phyloP scores from a whole-genome alignment of 2,797 vertebrate species.

The Amblyopsis hoosieri region DNA sequence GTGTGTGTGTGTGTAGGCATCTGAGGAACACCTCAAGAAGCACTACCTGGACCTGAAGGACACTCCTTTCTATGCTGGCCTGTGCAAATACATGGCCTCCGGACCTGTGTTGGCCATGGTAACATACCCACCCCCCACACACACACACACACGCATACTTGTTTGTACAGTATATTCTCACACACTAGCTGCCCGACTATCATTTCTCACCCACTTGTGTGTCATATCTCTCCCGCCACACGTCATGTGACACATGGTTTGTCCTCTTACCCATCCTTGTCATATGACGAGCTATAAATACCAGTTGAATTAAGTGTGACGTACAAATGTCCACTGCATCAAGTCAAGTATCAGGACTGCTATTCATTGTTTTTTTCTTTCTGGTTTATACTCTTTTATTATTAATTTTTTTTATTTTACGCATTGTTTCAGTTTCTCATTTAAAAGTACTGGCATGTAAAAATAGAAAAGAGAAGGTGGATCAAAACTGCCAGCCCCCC shows the following conservation, averaged over 20 bases:
- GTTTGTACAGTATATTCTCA: no score
- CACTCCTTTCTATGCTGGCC: constrained; percentile 85
- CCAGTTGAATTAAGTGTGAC: no score
- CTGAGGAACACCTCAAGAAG: constrained; percentile 85
- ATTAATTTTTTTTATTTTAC: no score
- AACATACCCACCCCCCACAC: constrained; percentile 36
- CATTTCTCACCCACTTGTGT: not conserved
- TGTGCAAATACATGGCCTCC: constrained; percentile 90
- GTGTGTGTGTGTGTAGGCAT: constrained; percentile 71
- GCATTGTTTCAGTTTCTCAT: no score
- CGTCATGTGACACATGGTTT: not conserved
- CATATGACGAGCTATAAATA: no score
- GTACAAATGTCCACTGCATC: no score
- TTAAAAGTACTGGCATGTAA: no score
- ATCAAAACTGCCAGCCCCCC: no score
- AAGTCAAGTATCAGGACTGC: no score
- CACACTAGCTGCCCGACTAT: not conserved
- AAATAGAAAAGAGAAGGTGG: no score
- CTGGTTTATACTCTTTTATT: no score
- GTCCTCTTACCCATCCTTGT: not conserved
- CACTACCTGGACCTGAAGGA: constrained; percentile 94
- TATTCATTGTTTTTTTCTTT: no score
- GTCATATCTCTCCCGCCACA: not conserved
- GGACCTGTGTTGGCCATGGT: constrained; percentile 93
- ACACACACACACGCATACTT: not conserved